Evolutionary conservation across 2,113 vertebrate genomes (phyloP).

Genomic region (Baryphthengus martii): DNA sequence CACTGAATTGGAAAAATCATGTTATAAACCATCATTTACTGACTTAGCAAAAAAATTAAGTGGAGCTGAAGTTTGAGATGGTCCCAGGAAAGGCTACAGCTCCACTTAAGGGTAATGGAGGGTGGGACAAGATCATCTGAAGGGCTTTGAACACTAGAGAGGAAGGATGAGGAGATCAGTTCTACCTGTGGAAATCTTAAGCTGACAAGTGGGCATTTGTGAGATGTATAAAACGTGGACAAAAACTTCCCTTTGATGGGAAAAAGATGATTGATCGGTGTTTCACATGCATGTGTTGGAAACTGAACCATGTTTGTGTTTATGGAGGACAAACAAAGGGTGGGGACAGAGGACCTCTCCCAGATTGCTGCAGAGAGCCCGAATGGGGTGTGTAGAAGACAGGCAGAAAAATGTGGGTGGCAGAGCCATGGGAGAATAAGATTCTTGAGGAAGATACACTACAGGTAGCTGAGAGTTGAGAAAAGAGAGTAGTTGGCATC

Average conservation of each 20-base stretch:
- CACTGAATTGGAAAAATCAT: background rate
- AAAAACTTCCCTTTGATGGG: background rate
- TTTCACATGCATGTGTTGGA: fast-evolving
- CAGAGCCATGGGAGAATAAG: background rate
- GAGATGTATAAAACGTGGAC: background rate
- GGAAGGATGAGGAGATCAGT: background rate
- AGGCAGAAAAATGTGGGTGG: background rate
- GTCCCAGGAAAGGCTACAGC: background rate
- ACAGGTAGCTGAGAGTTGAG: background rate
- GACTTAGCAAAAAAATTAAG: background rate
- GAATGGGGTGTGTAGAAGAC: background rate
- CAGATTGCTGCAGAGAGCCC: background rate
- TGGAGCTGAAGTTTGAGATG: background rate
- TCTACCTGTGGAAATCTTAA: background rate
- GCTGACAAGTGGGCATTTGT: background rate
- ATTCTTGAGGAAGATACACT: background rate
- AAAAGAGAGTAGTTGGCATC: background rate
- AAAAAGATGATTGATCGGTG: background rate
- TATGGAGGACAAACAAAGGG: background rate
- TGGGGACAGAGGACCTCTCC: background rate
- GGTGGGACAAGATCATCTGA: background rate
- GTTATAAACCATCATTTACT: background rate
- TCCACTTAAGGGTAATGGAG: background rate
- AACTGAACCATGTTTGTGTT: background rate
- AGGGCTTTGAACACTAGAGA: background rate